Percentiles rank a stretch among this genome's conserved stretches.
These are phyloP conservation scores for Oreohelix idahoensis DNA, from an alignment of 1,140 invertebrate species.

Conservation along the genomic window DNA sequence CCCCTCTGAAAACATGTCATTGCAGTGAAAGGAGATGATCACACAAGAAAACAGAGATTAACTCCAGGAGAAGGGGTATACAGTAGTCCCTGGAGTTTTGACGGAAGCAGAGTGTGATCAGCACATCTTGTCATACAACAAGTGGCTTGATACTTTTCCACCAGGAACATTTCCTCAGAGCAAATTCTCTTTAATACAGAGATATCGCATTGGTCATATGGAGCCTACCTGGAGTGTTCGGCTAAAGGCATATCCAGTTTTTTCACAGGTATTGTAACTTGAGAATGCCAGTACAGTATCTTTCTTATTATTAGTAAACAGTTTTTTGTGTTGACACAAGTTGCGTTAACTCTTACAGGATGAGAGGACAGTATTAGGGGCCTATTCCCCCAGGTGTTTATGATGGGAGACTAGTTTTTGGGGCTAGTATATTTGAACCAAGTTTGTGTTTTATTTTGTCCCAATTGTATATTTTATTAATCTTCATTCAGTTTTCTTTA, in stretches of 20 bases:
- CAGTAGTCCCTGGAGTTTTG: constrained; percentile 52
- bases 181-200: constrained; percentile 51
- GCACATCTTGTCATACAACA: constrained; percentile 46
- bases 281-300: no score
- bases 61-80: constrained; percentile 53
- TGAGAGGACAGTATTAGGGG: no score
- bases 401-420: no score
- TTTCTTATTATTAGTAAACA: no score
- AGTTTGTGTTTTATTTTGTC: no score
- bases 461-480: no score
- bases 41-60: constrained; percentile 49
- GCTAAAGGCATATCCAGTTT: constrained; percentile 54
- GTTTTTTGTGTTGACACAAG: no score
- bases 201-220: constrained; percentile 54
- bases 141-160: constrained; percentile 47
- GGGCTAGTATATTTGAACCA: no score
- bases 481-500: no score
- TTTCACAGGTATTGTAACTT: constrained; percentile 36
- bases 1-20: no score
- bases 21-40: constrained; percentile 35
- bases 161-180: constrained; percentile 43
- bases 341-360: no score
- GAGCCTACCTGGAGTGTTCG: constrained; percentile 58
- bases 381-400: no score
- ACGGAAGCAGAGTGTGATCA: constrained; percentile 47